Evolutionary conservation across 1,140 invertebrate genomes (phyloP).

Genomic region (Chelonus insularis): DNA sequence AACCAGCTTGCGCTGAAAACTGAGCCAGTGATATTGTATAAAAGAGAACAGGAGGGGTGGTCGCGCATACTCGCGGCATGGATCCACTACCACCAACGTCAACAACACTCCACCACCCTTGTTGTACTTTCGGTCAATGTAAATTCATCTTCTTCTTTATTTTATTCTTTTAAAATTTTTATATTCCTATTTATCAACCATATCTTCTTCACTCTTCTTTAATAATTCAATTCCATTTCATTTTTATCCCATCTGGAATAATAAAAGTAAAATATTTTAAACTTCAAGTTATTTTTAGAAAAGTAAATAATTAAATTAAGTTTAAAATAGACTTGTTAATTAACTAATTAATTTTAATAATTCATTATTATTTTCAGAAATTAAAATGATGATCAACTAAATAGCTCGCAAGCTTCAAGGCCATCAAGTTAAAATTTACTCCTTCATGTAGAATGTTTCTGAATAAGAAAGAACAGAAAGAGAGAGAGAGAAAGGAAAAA

Average conservation of each 20-base stretch:
- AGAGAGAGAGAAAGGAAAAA: neutral
- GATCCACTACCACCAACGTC: constrained; percentile 40
- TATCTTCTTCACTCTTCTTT: too few species aligned
- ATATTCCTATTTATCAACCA: too few species aligned
- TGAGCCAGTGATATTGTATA: constrained; percentile 11
- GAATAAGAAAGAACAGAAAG: neutral
- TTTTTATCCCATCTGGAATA: neutral
- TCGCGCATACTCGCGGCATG: constrained; percentile 57
- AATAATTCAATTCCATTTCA: neutral
- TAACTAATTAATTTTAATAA: too few species aligned
- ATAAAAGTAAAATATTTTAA: too few species aligned
- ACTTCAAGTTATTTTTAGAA: too few species aligned
- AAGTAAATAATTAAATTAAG: too few species aligned
- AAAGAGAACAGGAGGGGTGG: constrained; percentile 35
- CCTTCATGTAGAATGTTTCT: too few species aligned
- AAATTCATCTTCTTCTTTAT: neutral
- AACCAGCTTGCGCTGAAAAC: constrained; percentile 41
- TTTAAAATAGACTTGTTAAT: too few species aligned
- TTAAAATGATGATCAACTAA: too few species aligned
- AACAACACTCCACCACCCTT: constrained; percentile 8
- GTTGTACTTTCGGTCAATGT: neutral
- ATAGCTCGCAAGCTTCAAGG: too few species aligned
- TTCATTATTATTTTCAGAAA: too few species aligned
- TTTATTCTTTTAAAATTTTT: neutral
- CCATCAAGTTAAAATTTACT: too few species aligned